Evolutionary conservation across 1,140 invertebrate species (phyloP).

Genomic region (Portunus trituberculatus): DNA sequence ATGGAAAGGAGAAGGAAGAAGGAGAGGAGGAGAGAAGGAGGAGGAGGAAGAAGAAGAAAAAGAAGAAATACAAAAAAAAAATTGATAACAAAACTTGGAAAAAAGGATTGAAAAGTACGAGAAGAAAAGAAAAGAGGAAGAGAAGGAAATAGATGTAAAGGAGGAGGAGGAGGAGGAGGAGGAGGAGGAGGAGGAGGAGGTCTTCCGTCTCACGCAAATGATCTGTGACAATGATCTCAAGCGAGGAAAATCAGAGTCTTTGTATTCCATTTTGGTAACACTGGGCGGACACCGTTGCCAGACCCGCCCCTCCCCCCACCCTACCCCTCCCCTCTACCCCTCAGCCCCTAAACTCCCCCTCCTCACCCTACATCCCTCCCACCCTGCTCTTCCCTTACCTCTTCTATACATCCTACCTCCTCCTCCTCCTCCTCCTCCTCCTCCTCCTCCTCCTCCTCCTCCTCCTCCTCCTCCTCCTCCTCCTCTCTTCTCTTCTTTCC

Average conservation of each 20-base stretch:
- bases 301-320: not conserved
- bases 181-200: not conserved
- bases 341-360: not conserved
- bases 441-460: not conserved
- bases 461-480: no score
- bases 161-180: not conserved
- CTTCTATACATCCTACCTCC: not conserved
- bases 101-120: not conserved
- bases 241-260: not conserved
- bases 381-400: not conserved
- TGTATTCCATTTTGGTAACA: conserved; percentile 13
- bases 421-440: not conserved
- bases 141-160: not conserved
- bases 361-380: not conserved
- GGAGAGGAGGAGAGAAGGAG: not conserved
- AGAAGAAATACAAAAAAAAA: not conserved
- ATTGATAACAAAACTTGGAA: not conserved
- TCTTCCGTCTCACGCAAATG: not conserved
- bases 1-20: not conserved
- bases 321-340: not conserved
- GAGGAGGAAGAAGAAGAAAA: not conserved
- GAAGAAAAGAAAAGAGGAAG: not conserved
- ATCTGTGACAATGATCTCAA: not conserved
- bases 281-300: not conserved
- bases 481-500: no score